Base-by-base conservation (phyloP, 2,888 invertebrate species). In the Mamestra brassicae region DNA sequence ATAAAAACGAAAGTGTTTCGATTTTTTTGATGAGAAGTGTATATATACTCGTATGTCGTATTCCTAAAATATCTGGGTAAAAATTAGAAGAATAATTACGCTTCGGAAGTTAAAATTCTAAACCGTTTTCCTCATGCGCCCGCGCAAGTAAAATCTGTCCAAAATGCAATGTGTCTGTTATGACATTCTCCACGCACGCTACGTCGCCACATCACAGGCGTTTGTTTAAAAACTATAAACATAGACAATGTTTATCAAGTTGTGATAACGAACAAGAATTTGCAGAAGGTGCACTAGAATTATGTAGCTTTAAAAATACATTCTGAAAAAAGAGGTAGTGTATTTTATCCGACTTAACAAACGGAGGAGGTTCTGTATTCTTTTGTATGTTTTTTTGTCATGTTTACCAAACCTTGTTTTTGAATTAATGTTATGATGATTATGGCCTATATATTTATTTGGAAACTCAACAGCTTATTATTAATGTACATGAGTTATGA, bases 141-240 rank as follows among this genome's bases (percentile, higher is more conserved):
- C 52, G 70, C 45, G 71, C 64, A 54, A 60, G 50, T 17, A 52
- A 36, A 68, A 62, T 26, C 74, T 71, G 64, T 68, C 61, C 47
- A 68, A 8, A 72, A 71, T 38, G n/a, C n/a, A 66, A 34, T 55
- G 54, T 57, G n/a, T 47, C 8, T 83, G 75, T 78, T 82, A 74
- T 82, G 71, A 82, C 64, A 74, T 68, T 64, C 68, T 54, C 74
- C 70, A 74, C 57, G 45, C 74, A 76, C 67, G 58, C 67, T 11
- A 10, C 58, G 13, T 67, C 36, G 8, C 67, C 74, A 82, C 73
- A 77, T 69, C 61, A 69, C 47, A 70, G 15, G 10, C 36, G 78
- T 64, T 54, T 64, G 64, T 82, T 66, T 55, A 55, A 71, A 81
- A 74, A 82, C 61, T 38, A 78, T 74, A 74, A 82, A 81, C 55